Conservation (phyloP, 92 coral and sea anemone genomes). For the Zoanthus solanderi region DNA sequence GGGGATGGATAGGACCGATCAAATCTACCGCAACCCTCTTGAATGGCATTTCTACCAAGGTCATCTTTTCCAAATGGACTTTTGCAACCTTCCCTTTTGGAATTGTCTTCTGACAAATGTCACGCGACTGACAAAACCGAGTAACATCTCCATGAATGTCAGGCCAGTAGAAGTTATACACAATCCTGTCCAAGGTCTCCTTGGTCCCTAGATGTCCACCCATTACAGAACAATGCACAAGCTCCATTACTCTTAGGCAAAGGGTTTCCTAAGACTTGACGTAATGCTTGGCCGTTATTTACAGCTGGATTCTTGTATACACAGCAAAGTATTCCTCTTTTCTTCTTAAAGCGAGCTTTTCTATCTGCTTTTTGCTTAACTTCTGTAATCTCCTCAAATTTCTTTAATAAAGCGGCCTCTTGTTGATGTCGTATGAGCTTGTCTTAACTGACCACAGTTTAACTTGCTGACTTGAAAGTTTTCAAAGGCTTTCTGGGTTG, state of each 20-base stretch:
- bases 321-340: neutral
- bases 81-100: slow-evolving; percentile 38
- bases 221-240: slow-evolving; percentile 45
- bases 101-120: slow-evolving; percentile 54
- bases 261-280: slow-evolving; percentile 2
- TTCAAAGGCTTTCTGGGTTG: neutral
- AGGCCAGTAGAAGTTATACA: slow-evolving; percentile 50
- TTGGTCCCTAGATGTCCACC: slow-evolving; percentile 41
- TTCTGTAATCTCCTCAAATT: slow-evolving; percentile 19
- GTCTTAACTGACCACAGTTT: slow-evolving; percentile 1
- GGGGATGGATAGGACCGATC: slow-evolving; percentile 35
- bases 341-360: slow-evolving; percentile 4
- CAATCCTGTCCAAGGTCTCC: slow-evolving; percentile 28
- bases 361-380: slow-evolving; percentile 24
- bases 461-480: slow-evolving; percentile 13
- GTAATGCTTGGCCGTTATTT: slow-evolving; percentile 14
- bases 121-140: slow-evolving; percentile 39
- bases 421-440: slow-evolving; percentile 4
- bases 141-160: slow-evolving; percentile 47
- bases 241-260: slow-evolving; percentile 6
- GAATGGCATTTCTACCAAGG: slow-evolving; percentile 24
- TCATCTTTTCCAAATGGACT: slow-evolving; percentile 31
- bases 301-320: neutral
- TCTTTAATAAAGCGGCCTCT: slow-evolving; percentile 16
- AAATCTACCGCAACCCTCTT: slow-evolving; percentile 32